Percentiles rank a stretch among this genome's conserved stretches.
Conservation (phyloP, 2,888 invertebrate genomes). For the Drosophila prostipennis region DNA sequence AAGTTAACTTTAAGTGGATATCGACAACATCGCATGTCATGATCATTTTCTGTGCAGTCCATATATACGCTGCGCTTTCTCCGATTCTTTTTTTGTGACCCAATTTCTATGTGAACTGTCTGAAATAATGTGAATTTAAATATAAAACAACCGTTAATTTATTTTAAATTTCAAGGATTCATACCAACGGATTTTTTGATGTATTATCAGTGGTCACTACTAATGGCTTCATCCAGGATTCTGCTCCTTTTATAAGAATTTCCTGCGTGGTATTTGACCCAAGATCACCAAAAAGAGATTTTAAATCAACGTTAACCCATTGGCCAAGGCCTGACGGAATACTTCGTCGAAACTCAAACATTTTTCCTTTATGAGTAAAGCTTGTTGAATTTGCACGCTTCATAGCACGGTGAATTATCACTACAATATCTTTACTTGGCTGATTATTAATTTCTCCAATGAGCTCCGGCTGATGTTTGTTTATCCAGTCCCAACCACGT, state of each 20-base stretch:
- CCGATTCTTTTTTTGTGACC: constrained; percentile 83
- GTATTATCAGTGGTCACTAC: constrained; percentile 87
- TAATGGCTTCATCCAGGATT: constrained; percentile 87
- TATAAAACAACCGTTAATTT: background rate
- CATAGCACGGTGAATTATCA: constrained; percentile 77
- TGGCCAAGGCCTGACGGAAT: constrained; percentile 81
- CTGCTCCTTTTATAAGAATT: constrained; percentile 89
- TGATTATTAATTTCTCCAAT: constrained; percentile 43
- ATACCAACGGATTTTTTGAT: constrained; percentile 84
- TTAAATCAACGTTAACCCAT: constrained; percentile 91
- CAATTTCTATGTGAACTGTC: constrained; percentile 83
- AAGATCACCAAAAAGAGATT: constrained; percentile 87
- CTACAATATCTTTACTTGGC: constrained; percentile 69
- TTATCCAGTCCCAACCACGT: constrained; percentile 82
- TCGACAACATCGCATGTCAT: constrained; percentile 95
- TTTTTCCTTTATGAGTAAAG: constrained; percentile 78
- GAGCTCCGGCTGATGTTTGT: constrained; percentile 68
- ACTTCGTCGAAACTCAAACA: constrained; percentile 76
- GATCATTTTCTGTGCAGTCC: constrained; percentile 90
- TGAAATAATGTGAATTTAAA: constrained; percentile 38
- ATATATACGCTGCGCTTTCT: constrained; percentile 91
- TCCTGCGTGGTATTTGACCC: constrained; percentile 88
- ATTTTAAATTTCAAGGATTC: background rate
- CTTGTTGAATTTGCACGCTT: constrained; percentile 67
- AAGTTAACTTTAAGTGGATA: constrained; percentile 97